Evolutionary conservation across 2,888 invertebrate species (phyloP), one percentile per base, ranked within the genome.

Genomic region (Amphipoea lucens): DNA sequence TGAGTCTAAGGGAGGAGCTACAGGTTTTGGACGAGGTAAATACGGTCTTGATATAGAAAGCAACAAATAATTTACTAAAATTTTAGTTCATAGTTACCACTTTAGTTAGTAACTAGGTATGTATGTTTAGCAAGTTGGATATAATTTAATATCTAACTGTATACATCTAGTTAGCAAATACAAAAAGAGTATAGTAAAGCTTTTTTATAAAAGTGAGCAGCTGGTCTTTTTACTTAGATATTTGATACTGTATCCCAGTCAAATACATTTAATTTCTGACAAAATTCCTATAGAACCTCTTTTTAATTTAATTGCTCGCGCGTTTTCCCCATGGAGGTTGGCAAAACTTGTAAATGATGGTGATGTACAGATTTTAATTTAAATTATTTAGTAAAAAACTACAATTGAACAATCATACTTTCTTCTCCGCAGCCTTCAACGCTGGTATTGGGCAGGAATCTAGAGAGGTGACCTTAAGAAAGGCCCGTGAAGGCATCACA

Each of bases 391-490:
- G 14, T 4, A 36, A 36, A 17, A 11, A 40, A 29, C 29, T 63
- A 36, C 9, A 48, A 57, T 54, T 17, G 9, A 62, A 36, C n/a
- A 11, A 51, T 14, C 0, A 71, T 14, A 29, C 2, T 36, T 48
- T n/a, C 4, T 83, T 71, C 11, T 84, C 94, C 95, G 66, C 91
- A 98, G 98, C 98, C 51, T 98, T 98, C 92, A 98, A 98, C 94
- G 98, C 98, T 68, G 98, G 98, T 67, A 97, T 98, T 78, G 98
- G 98, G 0, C 98, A 98, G 90, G 99, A 99, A 95, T 99, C 99
- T 0, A 97, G 99, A 88, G 99, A 99, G 95, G 97, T 99, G 3
- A 99, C 99, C 2, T 96, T 99, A 76, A 98, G 98, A 88, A 99
- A 99, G 94, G 99, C 99, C 14, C 98, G 98, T 79, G 98, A 98